A percentile compares a stretch with the other conserved stretches of the same genome.
Conservation (phyloP, 2,797 vertebrate species). For the Iguana delicatissima region DNA sequence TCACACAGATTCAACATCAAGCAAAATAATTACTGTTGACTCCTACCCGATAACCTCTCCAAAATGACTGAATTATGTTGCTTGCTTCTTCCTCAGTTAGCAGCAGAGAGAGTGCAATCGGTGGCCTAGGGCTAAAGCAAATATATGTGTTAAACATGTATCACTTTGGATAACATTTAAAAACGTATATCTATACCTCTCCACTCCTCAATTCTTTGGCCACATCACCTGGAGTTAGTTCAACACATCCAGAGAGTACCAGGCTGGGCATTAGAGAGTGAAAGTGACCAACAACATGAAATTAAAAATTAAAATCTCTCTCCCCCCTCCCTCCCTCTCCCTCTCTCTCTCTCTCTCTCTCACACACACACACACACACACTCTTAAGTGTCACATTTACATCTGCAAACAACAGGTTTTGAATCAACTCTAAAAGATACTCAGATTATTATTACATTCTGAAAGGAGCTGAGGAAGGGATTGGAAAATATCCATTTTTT, state of each 20-base stretch:
- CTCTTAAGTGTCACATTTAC: neutral
- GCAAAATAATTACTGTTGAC: constrained; percentile 46
- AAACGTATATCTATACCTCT: neutral
- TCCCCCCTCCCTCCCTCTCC: too few relatives aligned
- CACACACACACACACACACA: neutral
- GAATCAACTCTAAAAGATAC: neutral
- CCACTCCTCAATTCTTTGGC: neutral
- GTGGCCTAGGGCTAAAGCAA: constrained; percentile 83
- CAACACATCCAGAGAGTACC: neutral
- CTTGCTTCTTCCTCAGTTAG: constrained; percentile 86
- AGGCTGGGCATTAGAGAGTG: neutral
- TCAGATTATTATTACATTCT: neutral
- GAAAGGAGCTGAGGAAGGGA: neutral
- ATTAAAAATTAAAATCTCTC: neutral
- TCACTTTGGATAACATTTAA: neutral
- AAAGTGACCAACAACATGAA: neutral
- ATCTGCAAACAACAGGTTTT: neutral
- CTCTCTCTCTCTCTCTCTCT: neutral
- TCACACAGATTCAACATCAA: constrained; percentile 61
- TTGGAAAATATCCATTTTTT: neutral
- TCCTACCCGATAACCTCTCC: constrained; percentile 93
- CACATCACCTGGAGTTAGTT: neutral
- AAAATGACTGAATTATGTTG: constrained; percentile 89
- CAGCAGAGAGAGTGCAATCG: constrained; percentile 79
- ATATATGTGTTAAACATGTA: constrained; percentile 6